phyloP scores from a whole-genome alignment of 2,113 vertebrate species.

The Oncorhynchus nerka region DNA sequence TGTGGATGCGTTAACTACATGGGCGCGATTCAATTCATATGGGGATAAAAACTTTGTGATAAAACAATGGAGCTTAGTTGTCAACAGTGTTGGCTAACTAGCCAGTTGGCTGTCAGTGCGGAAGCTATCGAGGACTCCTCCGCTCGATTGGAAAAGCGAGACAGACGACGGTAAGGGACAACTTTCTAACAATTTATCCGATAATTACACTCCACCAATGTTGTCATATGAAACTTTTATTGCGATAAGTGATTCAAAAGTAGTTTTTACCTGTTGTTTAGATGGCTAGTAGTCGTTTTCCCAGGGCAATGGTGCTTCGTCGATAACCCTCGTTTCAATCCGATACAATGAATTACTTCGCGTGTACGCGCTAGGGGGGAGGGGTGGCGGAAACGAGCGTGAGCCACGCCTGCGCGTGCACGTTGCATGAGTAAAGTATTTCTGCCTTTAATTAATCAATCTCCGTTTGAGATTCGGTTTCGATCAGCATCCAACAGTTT shows the following conservation, averaged over 20 bases:
- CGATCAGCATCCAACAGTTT: not conserved
- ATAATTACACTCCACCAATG: conserved; percentile 4
- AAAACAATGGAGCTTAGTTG: too few species aligned
- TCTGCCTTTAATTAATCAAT: too few species aligned
- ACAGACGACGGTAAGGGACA: conserved; percentile 4
- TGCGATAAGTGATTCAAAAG: conserved; percentile 9
- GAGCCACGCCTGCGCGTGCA: conserved; percentile 79
- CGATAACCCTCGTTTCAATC: conserved; percentile 43
- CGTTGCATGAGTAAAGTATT: conserved; percentile 20
- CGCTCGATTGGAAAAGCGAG: not conserved
- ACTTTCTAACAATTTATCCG: conserved; percentile 37
- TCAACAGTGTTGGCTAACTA: too few species aligned
- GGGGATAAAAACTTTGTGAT: too few species aligned
- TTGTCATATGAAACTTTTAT: accelerated
- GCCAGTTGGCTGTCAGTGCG: not conserved
- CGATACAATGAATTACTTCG: conserved; percentile 68
- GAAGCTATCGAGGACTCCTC: conserved; percentile 5
- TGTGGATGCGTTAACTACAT: too few species aligned
- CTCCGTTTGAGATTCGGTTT: not conserved
- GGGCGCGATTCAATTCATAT: too few species aligned
- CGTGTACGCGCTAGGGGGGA: conserved; percentile 66
- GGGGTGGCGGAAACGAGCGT: conserved; percentile 61
- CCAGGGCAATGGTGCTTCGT: conserved; percentile 36
- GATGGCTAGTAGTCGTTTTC: conserved; percentile 37
- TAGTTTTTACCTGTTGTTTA: conserved; percentile 66